A percentile compares a stretch with the other conserved stretches of the same genome.
Evolutionary conservation across 2,888 invertebrate genomes (phyloP).

Genomic region (Leuctra nigra): DNA sequence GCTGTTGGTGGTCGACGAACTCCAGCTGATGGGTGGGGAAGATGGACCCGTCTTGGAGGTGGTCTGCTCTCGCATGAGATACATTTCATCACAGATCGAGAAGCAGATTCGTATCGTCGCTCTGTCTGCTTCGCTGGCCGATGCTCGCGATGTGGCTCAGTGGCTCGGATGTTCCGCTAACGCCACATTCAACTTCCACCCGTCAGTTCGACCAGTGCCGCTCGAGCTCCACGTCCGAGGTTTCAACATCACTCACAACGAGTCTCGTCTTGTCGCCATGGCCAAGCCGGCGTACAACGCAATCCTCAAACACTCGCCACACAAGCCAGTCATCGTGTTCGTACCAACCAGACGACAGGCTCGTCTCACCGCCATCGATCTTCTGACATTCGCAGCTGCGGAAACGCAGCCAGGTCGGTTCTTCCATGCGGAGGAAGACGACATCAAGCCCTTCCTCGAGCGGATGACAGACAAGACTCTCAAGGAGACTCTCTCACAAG

Average conservation of each 20-base stretch:
- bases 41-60: slow-evolving; percentile 92
- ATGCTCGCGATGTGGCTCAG: slow-evolving; percentile 91
- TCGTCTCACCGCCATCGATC: slow-evolving; percentile 89
- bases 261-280: slow-evolving; percentile 94
- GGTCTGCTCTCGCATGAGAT: slow-evolving; percentile 86
- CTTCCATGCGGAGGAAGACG: slow-evolving; percentile 79
- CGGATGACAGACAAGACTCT: slow-evolving; percentile 84
- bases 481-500: slow-evolving; percentile 76
- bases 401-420: slow-evolving; percentile 82
- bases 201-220: slow-evolving; percentile 91
- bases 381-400: slow-evolving; percentile 89
- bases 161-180: slow-evolving; percentile 95
- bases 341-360: slow-evolving; percentile 89
- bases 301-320: slow-evolving; percentile 73
- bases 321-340: slow-evolving; percentile 81
- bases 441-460: slow-evolving; percentile 83
- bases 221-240: slow-evolving; percentile 85
- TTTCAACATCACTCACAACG: slow-evolving; percentile 96
- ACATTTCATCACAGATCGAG: slow-evolving; percentile 93
- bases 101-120: slow-evolving; percentile 87
- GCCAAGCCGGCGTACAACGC: slow-evolving; percentile 95
- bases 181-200: slow-evolving; percentile 97
- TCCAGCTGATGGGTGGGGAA: slow-evolving; percentile 84
- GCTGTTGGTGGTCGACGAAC: slow-evolving; percentile 92
- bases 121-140: slow-evolving; percentile 85